These are phyloP conservation scores for Sitophilus oryzae DNA, from an alignment of 1,140 invertebrate genomes.

Conservation along the genomic window DNA sequence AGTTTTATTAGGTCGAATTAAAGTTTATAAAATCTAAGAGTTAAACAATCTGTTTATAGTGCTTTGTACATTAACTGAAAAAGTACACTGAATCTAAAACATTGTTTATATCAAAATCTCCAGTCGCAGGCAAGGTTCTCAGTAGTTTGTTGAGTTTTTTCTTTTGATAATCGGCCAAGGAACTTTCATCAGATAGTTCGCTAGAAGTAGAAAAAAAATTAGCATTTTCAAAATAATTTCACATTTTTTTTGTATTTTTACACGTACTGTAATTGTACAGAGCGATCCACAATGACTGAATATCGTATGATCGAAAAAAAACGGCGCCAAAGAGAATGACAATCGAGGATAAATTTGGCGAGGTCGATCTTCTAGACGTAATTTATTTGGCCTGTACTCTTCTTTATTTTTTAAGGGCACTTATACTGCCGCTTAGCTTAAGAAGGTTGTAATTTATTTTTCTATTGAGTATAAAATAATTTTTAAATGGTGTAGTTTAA, in stretches of 20 bases:
- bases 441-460: too few relatives aligned
- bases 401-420: too few relatives aligned
- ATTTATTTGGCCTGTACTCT: too few relatives aligned
- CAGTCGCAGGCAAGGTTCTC: constrained; percentile 60
- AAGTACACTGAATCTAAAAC: constrained; percentile 77
- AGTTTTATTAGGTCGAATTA: too few relatives aligned
- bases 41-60: neutral
- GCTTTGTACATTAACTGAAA: constrained; percentile 56
- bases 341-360: too few relatives aligned
- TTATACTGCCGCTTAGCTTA: too few relatives aligned
- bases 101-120: constrained; percentile 66
- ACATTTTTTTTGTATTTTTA: neutral
- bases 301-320: too few relatives aligned
- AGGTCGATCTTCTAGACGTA: too few relatives aligned
- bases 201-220: constrained; percentile 41
- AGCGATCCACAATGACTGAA: neutral
- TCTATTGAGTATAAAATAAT: too few relatives aligned
- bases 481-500: neutral
- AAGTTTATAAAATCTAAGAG: too few relatives aligned
- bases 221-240: neutral
- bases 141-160: constrained; percentile 55
- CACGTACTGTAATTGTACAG: neutral
- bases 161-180: constrained; percentile 49
- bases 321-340: too few relatives aligned
- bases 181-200: constrained; percentile 49